Conservation (phyloP, 2,113 vertebrate species). For the Etia nguti region DNA sequence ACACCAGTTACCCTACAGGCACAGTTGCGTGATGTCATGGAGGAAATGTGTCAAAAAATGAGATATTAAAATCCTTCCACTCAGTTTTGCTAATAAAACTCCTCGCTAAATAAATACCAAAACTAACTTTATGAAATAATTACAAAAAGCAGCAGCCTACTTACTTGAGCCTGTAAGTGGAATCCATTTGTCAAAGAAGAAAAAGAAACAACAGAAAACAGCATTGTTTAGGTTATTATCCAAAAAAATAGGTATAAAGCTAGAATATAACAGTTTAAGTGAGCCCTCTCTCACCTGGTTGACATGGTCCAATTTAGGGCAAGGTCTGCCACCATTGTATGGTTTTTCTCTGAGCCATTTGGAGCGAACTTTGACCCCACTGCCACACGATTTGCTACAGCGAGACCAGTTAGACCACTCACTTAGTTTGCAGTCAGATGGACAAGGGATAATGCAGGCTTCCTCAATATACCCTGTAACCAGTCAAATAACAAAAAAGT, state of each 20-base stretch:
- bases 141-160: not conserved
- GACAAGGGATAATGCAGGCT: constrained; percentile 95
- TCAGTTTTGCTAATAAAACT: not conserved
- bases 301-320: constrained; percentile 93
- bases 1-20: not conserved
- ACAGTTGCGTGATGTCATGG: not conserved
- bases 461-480: constrained; percentile 92
- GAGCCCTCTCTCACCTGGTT: constrained; percentile 83
- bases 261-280: not conserved
- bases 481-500: not conserved
- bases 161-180: constrained; percentile 69
- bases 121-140: not conserved
- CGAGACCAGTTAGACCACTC: constrained; percentile 99
- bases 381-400: constrained; percentile 96
- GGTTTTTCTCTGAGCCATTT: constrained; percentile 99
- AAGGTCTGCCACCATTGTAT: constrained; percentile 93
- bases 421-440: constrained; percentile 96
- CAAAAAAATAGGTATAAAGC: not conserved
- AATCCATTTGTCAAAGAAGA: not conserved
- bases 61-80: not conserved
- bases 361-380: constrained; percentile 94
- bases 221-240: not conserved
- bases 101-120: not conserved
- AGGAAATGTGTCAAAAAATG: not conserved
- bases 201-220: not conserved